Evolutionary conservation across 2,113 vertebrate genomes (phyloP).

Genomic region (Thomomys bottae): DNA sequence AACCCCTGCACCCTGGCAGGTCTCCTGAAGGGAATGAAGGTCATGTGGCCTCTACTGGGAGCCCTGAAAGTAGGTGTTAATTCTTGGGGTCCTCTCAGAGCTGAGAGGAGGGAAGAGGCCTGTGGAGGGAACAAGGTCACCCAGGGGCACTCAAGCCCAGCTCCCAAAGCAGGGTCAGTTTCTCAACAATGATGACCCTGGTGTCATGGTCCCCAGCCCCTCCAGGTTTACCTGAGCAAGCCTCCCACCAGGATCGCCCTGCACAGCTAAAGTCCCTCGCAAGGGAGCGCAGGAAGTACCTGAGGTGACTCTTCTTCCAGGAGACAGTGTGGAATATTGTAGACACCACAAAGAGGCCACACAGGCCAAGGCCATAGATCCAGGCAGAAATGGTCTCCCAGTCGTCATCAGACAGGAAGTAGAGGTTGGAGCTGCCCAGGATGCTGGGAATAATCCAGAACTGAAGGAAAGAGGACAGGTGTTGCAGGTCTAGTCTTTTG

Average conservation of each 20-base stretch:
- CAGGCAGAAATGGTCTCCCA: slow-evolving; percentile 96
- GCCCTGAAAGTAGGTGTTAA: not conserved
- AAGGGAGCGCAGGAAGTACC: slow-evolving; percentile 78
- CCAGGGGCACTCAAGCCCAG: not conserved
- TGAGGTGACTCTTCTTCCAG: slow-evolving; percentile 97
- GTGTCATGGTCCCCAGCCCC: not conserved
- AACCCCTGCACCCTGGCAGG: no score
- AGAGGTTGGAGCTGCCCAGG: slow-evolving; percentile 93
- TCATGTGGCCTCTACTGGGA: no score
- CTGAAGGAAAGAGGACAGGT: slow-evolving; percentile 76
- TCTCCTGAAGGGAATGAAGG: no score
- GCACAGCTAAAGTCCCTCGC: rapidly evolving
- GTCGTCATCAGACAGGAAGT: slow-evolving; percentile 92
- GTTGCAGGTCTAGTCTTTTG: not conserved
- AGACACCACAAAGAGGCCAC: slow-evolving; percentile 96
- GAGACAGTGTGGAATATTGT: slow-evolving; percentile 96
- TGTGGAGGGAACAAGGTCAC: no score
- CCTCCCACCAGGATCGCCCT: rapidly evolving
- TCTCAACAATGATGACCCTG: not conserved
- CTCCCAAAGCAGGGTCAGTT: rapidly evolving
- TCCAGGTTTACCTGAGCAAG: not conserved
- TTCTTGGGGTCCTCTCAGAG: not conserved
- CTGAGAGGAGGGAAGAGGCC: not conserved
- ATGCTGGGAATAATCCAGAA: slow-evolving; percentile 96
- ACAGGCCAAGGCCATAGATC: slow-evolving; percentile 95